Evolutionary conservation across 2,888 invertebrate species (phyloP).

Genomic region (Polymixis flavicincta): DNA sequence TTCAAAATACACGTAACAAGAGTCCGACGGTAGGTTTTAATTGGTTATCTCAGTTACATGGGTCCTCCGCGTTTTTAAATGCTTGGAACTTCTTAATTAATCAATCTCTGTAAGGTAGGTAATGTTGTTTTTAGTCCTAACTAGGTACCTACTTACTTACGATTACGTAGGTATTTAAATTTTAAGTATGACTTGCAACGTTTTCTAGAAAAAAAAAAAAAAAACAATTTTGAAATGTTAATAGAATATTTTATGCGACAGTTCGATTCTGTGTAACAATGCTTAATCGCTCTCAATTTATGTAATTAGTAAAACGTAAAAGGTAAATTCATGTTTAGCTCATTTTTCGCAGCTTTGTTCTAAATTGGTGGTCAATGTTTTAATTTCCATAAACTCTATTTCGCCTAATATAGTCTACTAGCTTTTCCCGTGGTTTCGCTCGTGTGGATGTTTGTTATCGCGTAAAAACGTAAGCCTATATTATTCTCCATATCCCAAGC

Average conservation of each 20-base stretch:
- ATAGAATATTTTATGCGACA: not conserved
- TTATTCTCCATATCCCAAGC: no score
- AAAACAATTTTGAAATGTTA: not conserved
- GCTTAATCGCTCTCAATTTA: not conserved
- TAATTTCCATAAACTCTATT: not conserved
- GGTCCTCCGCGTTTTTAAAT: no score
- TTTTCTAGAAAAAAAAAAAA: not conserved
- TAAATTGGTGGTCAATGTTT: not conserved
- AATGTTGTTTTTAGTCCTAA: not conserved
- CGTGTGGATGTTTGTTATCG: no score
- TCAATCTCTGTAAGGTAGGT: not conserved
- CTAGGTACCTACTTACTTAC: not conserved
- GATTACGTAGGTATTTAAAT: not conserved
- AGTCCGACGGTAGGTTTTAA: not conserved
- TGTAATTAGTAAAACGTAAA: not conserved
- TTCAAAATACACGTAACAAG: not conserved
- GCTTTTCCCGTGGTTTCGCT: no score
- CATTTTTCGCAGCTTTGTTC: not conserved
- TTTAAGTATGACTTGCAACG: not conserved
- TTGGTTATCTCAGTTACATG: not conserved
- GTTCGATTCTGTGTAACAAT: not conserved
- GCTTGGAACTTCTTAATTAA: not conserved
- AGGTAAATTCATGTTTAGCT: not conserved
- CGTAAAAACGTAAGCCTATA: no score
- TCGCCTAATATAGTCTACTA: not conserved